Conservation (phyloP, 2,888 invertebrate species). For the Julus scandinavius region DNA sequence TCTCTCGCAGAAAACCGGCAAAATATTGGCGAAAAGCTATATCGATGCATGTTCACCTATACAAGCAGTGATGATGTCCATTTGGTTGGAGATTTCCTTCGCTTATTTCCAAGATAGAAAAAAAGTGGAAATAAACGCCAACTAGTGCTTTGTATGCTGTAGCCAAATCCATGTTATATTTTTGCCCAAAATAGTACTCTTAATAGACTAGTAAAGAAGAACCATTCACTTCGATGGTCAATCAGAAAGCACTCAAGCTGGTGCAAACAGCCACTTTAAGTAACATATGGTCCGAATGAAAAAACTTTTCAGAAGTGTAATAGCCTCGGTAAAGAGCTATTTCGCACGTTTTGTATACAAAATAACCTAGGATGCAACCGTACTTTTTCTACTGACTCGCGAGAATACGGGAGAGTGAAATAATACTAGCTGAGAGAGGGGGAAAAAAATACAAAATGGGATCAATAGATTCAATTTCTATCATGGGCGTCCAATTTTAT, state of each 20-base stretch:
- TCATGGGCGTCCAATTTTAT: slow-evolving; percentile 21
- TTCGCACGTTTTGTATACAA: slow-evolving; percentile 46
- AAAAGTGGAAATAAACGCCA: no score
- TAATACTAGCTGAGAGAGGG: neutral
- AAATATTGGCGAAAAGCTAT: neutral
- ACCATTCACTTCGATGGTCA: slow-evolving; percentile 50
- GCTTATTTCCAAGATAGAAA: neutral
- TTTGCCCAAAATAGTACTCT: slow-evolving; percentile 41
- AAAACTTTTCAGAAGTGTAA: slow-evolving; percentile 40
- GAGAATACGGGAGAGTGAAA: neutral
- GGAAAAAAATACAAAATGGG: neutral
- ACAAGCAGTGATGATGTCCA: neutral
- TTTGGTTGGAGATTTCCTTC: neutral
- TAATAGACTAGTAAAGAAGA: slow-evolving; percentile 49
- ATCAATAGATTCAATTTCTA: slow-evolving; percentile 37
- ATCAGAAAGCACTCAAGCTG: slow-evolving; percentile 56
- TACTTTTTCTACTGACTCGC: no score
- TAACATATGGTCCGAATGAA: slow-evolving; percentile 50
- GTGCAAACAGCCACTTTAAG: slow-evolving; percentile 39
- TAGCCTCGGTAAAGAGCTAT: slow-evolving; percentile 40
- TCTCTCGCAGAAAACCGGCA: neutral
- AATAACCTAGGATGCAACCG: neutral
- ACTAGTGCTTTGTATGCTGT: neutral
- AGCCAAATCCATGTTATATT: slow-evolving; percentile 43
- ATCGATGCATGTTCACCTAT: slow-evolving; percentile 18